phyloP scores from a whole-genome alignment of 2,113 vertebrate species.

The Tachysurus fulvidraco region DNA sequence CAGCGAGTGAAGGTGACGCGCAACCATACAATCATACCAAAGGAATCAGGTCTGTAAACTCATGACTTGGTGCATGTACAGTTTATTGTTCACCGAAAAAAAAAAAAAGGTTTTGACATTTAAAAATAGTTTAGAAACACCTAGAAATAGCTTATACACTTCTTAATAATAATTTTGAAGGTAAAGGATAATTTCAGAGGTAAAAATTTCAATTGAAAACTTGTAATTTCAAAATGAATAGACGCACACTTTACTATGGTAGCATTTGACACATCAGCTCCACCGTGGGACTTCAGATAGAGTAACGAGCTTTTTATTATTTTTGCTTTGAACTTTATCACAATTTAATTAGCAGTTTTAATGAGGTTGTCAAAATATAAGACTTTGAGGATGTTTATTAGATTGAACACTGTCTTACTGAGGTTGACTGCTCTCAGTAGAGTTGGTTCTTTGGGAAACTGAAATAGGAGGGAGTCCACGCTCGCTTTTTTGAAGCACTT shows the following conservation, averaged over 20 bases:
- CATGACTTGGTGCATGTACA: background rate
- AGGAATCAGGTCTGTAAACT: conserved; percentile 52
- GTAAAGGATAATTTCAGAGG: too few species aligned
- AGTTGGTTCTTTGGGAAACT: too few species aligned
- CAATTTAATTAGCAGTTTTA: background rate
- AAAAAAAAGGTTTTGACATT: too few species aligned
- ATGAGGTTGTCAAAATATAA: background rate
- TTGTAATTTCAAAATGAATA: background rate
- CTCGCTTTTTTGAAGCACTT: too few species aligned
- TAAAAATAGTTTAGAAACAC: too few species aligned
- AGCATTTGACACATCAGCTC: background rate
- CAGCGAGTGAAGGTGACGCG: conserved; percentile 82
- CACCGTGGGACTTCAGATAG: background rate
- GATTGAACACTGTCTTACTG: background rate
- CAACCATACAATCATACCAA: conserved; percentile 73
- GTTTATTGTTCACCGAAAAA: background rate
- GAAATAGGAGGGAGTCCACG: too few species aligned
- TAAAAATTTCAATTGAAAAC: background rate
- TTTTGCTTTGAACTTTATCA: background rate
- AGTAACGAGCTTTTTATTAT: background rate
- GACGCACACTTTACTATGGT: background rate
- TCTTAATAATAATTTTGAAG: too few species aligned
- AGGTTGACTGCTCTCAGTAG: too few species aligned
- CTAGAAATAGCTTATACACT: too few species aligned
- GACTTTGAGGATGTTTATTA: background rate